A percentile compares a stretch with the other conserved stretches of the same genome.
These are phyloP conservation scores for Caradrina clavipalpis DNA, from an alignment of 2,888 invertebrate species.

Conservation along the genomic window DNA sequence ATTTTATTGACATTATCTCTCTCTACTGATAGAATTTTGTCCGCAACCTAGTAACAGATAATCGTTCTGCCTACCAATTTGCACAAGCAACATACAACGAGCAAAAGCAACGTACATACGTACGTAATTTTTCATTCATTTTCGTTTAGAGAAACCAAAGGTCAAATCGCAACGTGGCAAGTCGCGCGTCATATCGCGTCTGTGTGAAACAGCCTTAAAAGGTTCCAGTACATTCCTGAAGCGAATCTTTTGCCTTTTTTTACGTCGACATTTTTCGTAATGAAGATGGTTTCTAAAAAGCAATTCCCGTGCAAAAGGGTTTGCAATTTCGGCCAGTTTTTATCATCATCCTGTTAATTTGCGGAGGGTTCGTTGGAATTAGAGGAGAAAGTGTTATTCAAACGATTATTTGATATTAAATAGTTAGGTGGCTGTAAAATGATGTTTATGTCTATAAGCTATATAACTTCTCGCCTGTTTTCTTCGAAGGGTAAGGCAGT, in stretches of 20 bases:
- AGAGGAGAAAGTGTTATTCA: conserved; percentile 55
- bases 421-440: conserved; percentile 34
- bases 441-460: background rate
- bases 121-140: too few species aligned
- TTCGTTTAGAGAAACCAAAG: too few species aligned
- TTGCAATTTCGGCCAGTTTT: conserved; percentile 65
- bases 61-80: too few species aligned
- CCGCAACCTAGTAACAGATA: too few species aligned
- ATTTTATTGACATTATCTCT: too few species aligned
- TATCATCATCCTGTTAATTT: conserved; percentile 70
- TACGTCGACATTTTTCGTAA: conserved; percentile 63
- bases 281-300: conserved; percentile 65
- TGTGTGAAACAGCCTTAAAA: conserved; percentile 8
- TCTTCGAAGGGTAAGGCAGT: background rate
- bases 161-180: background rate
- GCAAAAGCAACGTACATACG: too few species aligned
- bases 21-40: too few species aligned
- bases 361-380: conserved; percentile 37
- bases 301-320: conserved; percentile 64
- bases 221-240: conserved; percentile 42
- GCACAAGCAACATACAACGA: too few species aligned
- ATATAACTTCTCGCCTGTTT: background rate
- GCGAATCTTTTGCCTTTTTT: conserved; percentile 54
- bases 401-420: conserved; percentile 64
- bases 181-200: background rate